Evolutionary conservation across 2,797 vertebrate genomes (phyloP).

Genomic region (Lindbergichthys nudifrons): DNA sequence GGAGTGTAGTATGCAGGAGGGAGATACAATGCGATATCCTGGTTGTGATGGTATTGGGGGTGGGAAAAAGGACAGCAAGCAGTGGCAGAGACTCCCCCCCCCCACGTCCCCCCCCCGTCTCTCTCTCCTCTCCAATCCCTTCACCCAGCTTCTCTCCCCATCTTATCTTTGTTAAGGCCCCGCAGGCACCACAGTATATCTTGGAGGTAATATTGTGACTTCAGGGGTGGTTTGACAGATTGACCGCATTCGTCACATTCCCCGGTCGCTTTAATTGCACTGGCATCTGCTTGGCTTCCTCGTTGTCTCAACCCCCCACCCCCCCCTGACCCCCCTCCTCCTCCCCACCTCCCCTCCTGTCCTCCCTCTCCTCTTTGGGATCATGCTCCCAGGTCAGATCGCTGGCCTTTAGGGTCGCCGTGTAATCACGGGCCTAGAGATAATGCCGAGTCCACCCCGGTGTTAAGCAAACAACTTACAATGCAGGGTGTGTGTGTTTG

Average conservation of each 20-base stretch:
- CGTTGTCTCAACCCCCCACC: constrained; percentile 55
- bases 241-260: constrained; percentile 89
- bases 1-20: constrained; percentile 61
- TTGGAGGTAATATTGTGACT: constrained; percentile 85
- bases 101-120: background rate
- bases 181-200: constrained; percentile 84
- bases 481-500: constrained; percentile 35
- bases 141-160: constrained; percentile 37
- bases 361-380: constrained; percentile 58
- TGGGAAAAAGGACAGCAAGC: constrained; percentile 59
- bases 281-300: constrained; percentile 88
- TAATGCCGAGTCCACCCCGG: constrained; percentile 73
- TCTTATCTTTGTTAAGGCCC: constrained; percentile 77
- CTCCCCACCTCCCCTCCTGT: background rate
- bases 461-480: constrained; percentile 74
- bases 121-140: constrained; percentile 14
- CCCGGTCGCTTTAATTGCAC: constrained; percentile 84
- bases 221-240: constrained; percentile 86
- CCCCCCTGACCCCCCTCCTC: background rate
- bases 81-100: constrained; percentile 36
- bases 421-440: constrained; percentile 78
- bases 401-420: constrained; percentile 75
- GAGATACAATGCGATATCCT: constrained; percentile 54
- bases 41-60: constrained; percentile 33
- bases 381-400: constrained; percentile 78